A percentile compares a stretch with the other conserved stretches of the same genome.
These are phyloP conservation scores for Luidia sarsii DNA, from an alignment of 53 echinoderm and acorn worm genomes.

Conservation along the genomic window DNA sequence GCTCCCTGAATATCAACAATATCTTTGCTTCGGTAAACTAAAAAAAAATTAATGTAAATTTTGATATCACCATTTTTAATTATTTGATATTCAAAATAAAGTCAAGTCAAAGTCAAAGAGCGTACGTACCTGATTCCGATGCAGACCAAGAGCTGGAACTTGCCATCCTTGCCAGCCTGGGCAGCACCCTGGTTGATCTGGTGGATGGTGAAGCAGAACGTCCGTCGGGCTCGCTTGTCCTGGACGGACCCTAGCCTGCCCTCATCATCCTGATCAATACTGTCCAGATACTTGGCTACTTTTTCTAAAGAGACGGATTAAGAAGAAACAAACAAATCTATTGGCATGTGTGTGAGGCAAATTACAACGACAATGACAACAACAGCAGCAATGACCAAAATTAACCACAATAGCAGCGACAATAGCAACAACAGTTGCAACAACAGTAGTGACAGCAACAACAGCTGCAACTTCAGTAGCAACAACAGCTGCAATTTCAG, in stretches of 20 bases:
- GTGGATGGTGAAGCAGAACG: constrained; percentile 84
- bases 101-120: background rate
- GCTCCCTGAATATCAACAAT: too few species aligned
- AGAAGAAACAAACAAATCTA: background rate
- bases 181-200: constrained; percentile 84
- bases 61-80: too few species aligned
- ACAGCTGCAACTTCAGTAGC: too few species aligned
- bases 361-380: background rate
- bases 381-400: background rate
- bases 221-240: constrained; percentile 88
- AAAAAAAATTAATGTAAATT: too few species aligned
- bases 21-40: too few species aligned
- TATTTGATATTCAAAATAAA: background rate
- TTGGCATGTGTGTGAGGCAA: background rate
- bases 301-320: constrained; percentile 66
- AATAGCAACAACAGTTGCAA: too few species aligned
- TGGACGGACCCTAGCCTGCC: constrained; percentile 86
- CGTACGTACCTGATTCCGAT: constrained; percentile 79
- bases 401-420: too few species aligned
- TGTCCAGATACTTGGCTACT: constrained; percentile 87
- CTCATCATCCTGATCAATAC: constrained; percentile 91
- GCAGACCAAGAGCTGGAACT: constrained; percentile 96
- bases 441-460: too few species aligned
- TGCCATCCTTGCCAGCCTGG: constrained; percentile 95
- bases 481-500: too few species aligned